phyloP scores from a whole-genome alignment of 2,797 vertebrate genomes.

The Myotis planiceps region DNA sequence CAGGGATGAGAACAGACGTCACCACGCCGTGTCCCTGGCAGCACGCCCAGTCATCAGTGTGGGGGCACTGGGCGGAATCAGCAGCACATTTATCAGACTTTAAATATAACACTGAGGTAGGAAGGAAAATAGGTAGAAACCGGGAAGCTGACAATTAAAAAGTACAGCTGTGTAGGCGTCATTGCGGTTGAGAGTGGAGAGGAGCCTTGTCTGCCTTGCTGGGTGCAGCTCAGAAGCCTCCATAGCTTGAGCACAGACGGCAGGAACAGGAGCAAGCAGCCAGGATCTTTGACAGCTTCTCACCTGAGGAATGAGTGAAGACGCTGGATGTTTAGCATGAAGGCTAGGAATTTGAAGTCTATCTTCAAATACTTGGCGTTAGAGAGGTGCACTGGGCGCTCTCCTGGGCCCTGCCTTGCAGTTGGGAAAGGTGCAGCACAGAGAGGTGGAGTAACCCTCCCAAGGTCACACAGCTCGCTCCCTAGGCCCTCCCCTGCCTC shows the following conservation, averaged over 20 bases:
- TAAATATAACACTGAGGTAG: neutral
- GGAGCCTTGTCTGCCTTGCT: neutral
- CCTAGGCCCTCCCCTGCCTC: neutral
- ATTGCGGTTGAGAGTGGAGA: neutral
- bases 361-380: neutral
- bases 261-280: neutral
- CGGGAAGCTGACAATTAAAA: neutral
- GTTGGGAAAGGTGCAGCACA: neutral
- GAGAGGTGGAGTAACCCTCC: neutral
- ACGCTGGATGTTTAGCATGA: neutral
- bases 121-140: neutral
- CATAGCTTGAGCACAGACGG: neutral
- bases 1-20: neutral
- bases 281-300: neutral
- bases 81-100: neutral
- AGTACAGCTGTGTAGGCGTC: neutral
- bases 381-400: neutral
- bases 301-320: neutral
- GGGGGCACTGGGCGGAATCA: neutral
- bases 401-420: neutral
- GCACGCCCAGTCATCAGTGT: neutral
- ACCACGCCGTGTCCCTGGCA: neutral
- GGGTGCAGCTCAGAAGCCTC: neutral
- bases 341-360: neutral
- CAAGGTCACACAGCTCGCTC: neutral